These are phyloP conservation scores for Sphenodon punctatus DNA, from an alignment of 2,797 vertebrate genomes.

Conservation along the genomic window DNA sequence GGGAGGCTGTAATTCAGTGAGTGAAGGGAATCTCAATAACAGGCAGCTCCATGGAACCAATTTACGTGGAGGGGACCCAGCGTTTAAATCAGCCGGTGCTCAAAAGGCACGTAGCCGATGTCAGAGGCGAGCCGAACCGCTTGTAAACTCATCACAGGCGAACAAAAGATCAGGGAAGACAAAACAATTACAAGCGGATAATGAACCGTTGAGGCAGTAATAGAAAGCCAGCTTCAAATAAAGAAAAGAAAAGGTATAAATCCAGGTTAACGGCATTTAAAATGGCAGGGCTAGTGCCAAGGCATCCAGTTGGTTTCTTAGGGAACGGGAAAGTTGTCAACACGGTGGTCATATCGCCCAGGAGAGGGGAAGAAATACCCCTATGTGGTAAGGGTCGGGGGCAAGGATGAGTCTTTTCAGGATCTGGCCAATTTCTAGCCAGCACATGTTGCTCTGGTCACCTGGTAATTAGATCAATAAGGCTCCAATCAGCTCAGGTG, in stretches of 20 bases:
- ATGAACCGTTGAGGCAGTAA: neutral
- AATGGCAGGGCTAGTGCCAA: neutral
- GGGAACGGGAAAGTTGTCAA: neutral
- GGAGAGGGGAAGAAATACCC: too few relatives aligned
- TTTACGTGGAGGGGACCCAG: neutral
- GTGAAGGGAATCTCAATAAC: too few relatives aligned
- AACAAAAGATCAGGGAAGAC: neutral
- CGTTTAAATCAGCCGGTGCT: neutral
- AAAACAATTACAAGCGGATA: neutral
- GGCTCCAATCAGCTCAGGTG: too few relatives aligned
- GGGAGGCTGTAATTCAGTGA: slow-evolving; percentile 4
- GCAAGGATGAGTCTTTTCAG: too few relatives aligned
- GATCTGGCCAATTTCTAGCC: too few relatives aligned
- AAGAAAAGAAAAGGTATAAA: neutral
- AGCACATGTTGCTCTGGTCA: too few relatives aligned
- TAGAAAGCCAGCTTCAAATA: neutral
- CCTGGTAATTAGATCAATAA: too few relatives aligned
- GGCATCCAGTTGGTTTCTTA: neutral
- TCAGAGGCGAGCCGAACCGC: neutral
- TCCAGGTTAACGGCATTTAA: fast-evolving
- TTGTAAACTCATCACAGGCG: neutral
- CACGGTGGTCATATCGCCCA: neutral
- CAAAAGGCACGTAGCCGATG: neutral
- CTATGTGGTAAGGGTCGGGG: too few relatives aligned
- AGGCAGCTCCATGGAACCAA: neutral